phyloP scores from a whole-genome alignment of 1,140 invertebrate genomes.

The Papilio helenus region DNA sequence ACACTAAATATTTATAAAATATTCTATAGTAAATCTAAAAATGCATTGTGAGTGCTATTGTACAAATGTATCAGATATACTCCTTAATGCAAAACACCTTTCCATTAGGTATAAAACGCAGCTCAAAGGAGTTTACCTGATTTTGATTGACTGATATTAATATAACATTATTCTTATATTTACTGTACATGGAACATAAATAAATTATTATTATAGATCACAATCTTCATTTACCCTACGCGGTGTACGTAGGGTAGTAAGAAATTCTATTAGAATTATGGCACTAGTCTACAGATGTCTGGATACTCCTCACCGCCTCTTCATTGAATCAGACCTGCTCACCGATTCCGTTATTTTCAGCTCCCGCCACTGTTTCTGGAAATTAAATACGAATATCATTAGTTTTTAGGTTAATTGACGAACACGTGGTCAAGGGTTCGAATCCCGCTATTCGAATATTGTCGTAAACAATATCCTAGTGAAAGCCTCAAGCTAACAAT shows the following conservation, averaged over 20 bases:
- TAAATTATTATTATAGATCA: slow-evolving; percentile 31
- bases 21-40: background rate
- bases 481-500: too few relatives aligned
- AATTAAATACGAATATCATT: slow-evolving; percentile 32
- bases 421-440: too few relatives aligned
- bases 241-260: slow-evolving; percentile 29
- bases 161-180: slow-evolving; percentile 3
- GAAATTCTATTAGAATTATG: slow-evolving; percentile 24
- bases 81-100: background rate
- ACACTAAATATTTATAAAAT: background rate
- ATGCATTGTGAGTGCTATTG: background rate
- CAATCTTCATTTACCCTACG: slow-evolving; percentile 32
- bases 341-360: slow-evolving; percentile 70
- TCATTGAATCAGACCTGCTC: slow-evolving; percentile 53
- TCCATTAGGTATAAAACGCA: too few relatives aligned
- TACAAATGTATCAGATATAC: background rate
- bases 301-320: slow-evolving; percentile 51
- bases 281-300: slow-evolving; percentile 24
- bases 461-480: too few relatives aligned
- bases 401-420: background rate
- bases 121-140: background rate
- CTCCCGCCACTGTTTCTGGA: slow-evolving; percentile 78
- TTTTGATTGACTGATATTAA: background rate
- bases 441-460: too few relatives aligned
- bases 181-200: slow-evolving; percentile 35